Conservation (phyloP, 2,113 vertebrate genomes). For the Gallinago media region DNA sequence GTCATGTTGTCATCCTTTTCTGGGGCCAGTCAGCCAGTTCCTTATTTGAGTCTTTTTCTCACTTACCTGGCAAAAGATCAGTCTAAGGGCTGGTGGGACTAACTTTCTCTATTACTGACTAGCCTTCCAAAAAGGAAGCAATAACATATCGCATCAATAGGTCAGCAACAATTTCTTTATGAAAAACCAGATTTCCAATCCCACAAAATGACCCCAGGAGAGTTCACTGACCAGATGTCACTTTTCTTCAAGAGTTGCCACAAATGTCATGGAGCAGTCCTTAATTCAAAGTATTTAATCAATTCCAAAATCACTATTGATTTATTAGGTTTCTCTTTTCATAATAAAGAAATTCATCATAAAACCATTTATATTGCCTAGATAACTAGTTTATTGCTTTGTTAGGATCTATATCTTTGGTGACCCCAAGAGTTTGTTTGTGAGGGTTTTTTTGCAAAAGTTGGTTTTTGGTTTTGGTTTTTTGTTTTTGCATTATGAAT, state of each 20-base stretch:
- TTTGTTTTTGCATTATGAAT: neutral
- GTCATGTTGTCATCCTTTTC: neutral
- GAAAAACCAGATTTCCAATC: conserved; percentile 11
- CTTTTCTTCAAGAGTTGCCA: neutral
- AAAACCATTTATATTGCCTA: neutral
- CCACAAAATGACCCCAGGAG: neutral
- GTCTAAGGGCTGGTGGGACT: neutral
- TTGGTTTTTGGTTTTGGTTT: too few species aligned
- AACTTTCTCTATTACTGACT: neutral
- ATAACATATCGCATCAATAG: neutral
- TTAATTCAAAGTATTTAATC: neutral
- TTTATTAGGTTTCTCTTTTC: neutral
- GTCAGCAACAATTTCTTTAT: conserved; percentile 18
- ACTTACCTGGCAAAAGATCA: neutral
- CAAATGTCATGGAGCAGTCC: neutral
- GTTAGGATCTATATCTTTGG: neutral
- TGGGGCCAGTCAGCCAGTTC: neutral
- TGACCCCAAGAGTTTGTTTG: neutral
- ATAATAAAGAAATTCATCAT: neutral
- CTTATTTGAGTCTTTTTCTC: neutral
- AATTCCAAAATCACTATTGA: conserved; percentile 4
- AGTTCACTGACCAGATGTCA: neutral
- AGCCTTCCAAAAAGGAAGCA: neutral
- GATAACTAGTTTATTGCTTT: neutral
- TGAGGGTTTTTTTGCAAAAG: neutral